Evolutionary conservation across 2,888 invertebrate genomes (phyloP), one percentile per base, ranked within the genome.

Genomic region (Theretra japonica): DNA sequence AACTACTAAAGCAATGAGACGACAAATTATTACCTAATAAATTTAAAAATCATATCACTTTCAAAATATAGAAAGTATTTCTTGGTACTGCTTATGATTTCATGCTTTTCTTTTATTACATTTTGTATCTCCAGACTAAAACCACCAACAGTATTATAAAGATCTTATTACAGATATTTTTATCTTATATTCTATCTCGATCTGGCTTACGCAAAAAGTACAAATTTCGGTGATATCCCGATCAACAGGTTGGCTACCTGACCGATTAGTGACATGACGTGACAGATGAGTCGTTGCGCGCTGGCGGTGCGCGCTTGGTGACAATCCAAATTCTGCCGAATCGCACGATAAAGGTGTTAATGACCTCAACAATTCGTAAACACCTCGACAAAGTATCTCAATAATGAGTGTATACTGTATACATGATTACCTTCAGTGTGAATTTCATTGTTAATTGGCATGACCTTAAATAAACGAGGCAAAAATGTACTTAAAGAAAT

Each of bases 271-370:
- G 69, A 33, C 73, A 73, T 76, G 74, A 62, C 62, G 65, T 79
- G 78, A 77, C 77, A 72, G 69, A 74, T 70, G 60, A 73, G 53
- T 62, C 73, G 70, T 72, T 72, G 72, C 74, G 68, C 71, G 71
- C 75, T 71, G 69, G 76, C 65, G 68, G 56, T 60, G 72, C 73
- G 77, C 73, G 76, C 75, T 69, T 75, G 76, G 77, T 78, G 79
- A 81, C 80, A 77, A 72, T 79, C 75, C 75, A 75, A 83, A 79
- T 82, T 86, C 84, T 84, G 82, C 80, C 77, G 77, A 86, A 73
- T 81, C 73, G 80, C 75, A 76, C 84, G 91, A 92, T 91, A 90
- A 88, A 86, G 79, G 85, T 87, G 91, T 90, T 86, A 92, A 90
- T 76, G 90, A 91, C 90, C 91, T 86, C 83, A 71, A 74, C 70